These are phyloP conservation scores for Semnornis frantzii DNA, from an alignment of 2,113 vertebrate genomes.

Conservation along the genomic window DNA sequence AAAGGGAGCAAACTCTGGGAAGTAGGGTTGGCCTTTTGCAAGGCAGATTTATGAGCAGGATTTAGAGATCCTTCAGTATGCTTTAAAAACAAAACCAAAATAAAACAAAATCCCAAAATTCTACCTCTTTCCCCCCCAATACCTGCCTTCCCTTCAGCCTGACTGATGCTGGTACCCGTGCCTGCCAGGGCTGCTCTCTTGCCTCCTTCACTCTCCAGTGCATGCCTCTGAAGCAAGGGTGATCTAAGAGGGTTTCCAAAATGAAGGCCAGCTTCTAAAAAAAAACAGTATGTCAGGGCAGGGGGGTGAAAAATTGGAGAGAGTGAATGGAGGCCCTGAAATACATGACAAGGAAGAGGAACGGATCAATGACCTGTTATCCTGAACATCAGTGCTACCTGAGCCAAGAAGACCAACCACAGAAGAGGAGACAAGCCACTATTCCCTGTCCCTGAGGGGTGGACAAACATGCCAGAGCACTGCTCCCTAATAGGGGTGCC, in stretches of 20 bases:
- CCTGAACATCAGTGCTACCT: not conserved
- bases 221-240: not conserved
- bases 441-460: not conserved
- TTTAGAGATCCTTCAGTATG: not conserved
- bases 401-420: not conserved
- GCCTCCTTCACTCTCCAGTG: not conserved
- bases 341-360: not conserved
- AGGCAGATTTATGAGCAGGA: not conserved
- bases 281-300: not conserved
- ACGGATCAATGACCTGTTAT: not conserved
- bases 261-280: not conserved
- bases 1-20: not conserved
- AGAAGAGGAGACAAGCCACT: not conserved
- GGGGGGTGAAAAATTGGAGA: not conserved
- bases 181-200: not conserved
- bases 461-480: not conserved
- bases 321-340: not conserved
- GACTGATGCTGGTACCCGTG: not conserved
- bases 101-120: not conserved
- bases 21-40: not conserved
- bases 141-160: not conserved
- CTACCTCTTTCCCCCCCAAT: not conserved
- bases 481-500: rapidly evolving
- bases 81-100: not conserved
- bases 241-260: not conserved